A percentile compares a stretch with the other conserved stretches of the same genome.
Evolutionary conservation across 1,140 invertebrate genomes (phyloP).

Genomic region (Drusus annulatus): DNA sequence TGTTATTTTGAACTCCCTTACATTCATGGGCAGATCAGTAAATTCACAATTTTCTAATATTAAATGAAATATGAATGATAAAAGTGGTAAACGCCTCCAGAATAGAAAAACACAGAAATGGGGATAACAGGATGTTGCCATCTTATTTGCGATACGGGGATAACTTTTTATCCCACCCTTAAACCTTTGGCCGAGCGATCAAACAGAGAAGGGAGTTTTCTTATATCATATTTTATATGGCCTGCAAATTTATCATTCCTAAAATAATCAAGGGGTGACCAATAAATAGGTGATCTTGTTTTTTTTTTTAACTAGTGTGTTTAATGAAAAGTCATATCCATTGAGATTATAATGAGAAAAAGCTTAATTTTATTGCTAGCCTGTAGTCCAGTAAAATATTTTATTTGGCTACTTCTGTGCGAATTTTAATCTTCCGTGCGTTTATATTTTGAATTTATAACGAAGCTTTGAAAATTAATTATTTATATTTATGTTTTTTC

Average conservation of each 20-base stretch:
- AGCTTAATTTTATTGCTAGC: too few species aligned
- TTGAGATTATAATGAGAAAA: too few species aligned
- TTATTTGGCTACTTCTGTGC: too few species aligned
- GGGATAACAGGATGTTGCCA: slow-evolving; percentile 50
- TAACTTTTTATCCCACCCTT: slow-evolving; percentile 49
- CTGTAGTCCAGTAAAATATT: too few species aligned
- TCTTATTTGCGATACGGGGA: slow-evolving; percentile 55
- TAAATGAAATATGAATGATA: slow-evolving; percentile 27
- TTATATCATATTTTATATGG: not conserved
- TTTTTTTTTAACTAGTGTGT: not conserved
- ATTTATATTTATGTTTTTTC: too few species aligned
- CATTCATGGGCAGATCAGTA: not conserved
- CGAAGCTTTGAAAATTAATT: too few species aligned
- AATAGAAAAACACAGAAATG: slow-evolving; percentile 27
- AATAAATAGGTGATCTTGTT: not conserved
- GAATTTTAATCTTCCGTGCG: too few species aligned
- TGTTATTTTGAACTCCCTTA: too few species aligned
- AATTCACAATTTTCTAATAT: slow-evolving; percentile 12
- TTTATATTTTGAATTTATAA: too few species aligned
- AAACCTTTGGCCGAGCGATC: slow-evolving; percentile 37
- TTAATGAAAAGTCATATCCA: too few species aligned
- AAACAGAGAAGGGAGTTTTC: not conserved
- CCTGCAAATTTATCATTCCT: slow-evolving; percentile 3
- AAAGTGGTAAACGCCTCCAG: slow-evolving; percentile 8
- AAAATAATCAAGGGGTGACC: not conserved